A percentile compares a stretch with the other conserved stretches of the same genome.
phyloP scores from a whole-genome alignment of 1,140 invertebrate genomes.

The Marisa cornuarietis region DNA sequence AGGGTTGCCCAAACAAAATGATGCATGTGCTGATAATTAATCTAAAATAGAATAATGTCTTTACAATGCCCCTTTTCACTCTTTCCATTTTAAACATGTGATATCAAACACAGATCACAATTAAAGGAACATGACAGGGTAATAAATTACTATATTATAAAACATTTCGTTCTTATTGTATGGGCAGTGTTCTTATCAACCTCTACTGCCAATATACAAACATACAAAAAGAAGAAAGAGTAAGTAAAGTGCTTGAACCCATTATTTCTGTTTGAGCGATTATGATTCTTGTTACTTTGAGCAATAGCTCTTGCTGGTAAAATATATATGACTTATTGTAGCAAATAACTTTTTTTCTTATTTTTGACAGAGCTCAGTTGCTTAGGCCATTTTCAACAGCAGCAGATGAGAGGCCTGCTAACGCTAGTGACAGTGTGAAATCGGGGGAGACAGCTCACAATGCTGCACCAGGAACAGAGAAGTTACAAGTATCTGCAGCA shows the following conservation, averaged over 20 bases:
- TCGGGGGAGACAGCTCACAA: background rate
- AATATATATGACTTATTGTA: background rate
- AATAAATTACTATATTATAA: background rate
- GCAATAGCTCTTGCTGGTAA: no score
- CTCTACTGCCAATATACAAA: background rate
- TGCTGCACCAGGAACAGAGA: background rate
- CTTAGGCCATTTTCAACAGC: conserved; percentile 23
- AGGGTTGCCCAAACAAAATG: no score
- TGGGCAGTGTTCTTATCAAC: background rate
- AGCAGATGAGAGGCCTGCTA: conserved; percentile 24
- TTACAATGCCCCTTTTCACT: no score
- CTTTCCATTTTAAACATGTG: background rate
- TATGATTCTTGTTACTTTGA: background rate
- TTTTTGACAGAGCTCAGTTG: background rate
- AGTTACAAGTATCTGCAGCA: conserved; percentile 21
- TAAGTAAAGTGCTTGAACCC: background rate
- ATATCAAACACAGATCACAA: background rate
- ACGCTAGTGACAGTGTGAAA: background rate
- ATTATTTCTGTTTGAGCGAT: background rate
- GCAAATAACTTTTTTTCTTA: background rate
- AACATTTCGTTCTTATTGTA: background rate
- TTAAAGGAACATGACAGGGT: background rate
- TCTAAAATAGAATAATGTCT: no score
- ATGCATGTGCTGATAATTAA: no score
- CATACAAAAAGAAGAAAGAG: background rate